A percentile compares a stretch with the other conserved stretches of the same genome.
Evolutionary conservation across 2,113 vertebrate species (phyloP).

Genomic region (Capreolus pygargus): DNA sequence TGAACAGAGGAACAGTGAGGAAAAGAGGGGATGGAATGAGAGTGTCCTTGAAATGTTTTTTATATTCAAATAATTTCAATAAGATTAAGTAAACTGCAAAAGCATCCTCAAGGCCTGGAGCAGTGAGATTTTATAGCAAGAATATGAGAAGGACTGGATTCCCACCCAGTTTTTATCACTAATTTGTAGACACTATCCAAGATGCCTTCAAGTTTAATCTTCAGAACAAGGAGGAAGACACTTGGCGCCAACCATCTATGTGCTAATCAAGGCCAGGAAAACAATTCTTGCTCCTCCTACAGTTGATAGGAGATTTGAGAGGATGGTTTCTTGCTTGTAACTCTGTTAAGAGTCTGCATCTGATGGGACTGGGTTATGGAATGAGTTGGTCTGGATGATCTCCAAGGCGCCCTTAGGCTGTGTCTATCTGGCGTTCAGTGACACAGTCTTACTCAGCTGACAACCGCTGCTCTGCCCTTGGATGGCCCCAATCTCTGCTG

Average conservation of each 20-base stretch:
- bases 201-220: slow-evolving; percentile 21
- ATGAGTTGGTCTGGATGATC: slow-evolving; percentile 33
- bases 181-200: neutral
- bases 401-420: neutral
- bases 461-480: slow-evolving; percentile 36
- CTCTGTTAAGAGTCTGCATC: slow-evolving; percentile 26
- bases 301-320: slow-evolving; percentile 4
- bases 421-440: slow-evolving; percentile 5
- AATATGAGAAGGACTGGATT: neutral
- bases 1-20: neutral
- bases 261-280: slow-evolving; percentile 44
- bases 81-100: slow-evolving; percentile 16
- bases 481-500: neutral
- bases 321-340: neutral
- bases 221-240: slow-evolving; percentile 14
- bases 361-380: slow-evolving; percentile 29
- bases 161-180: slow-evolving; percentile 11
- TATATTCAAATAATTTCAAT: slow-evolving; percentile 6
- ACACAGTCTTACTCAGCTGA: slow-evolving; percentile 56
- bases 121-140: neutral
- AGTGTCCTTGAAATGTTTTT: slow-evolving; percentile 30
- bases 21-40: neutral
- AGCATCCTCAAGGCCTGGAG: neutral
- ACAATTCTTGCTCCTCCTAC: slow-evolving; percentile 32
- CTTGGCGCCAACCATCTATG: slow-evolving; percentile 4